phyloP scores from a whole-genome alignment of 2,113 vertebrate genomes.

The Grallaria varia region DNA sequence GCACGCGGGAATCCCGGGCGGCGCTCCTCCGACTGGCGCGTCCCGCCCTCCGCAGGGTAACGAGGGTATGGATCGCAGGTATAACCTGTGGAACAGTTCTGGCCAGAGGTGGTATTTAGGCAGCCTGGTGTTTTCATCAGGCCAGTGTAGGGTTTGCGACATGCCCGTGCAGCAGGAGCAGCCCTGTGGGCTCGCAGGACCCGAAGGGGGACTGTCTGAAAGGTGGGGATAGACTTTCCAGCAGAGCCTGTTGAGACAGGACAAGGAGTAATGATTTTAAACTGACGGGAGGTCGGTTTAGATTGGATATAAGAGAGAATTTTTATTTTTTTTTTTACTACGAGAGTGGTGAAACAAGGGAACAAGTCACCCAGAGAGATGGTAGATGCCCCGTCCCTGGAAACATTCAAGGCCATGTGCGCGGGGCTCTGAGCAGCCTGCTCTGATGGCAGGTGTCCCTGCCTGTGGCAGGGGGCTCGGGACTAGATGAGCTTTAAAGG shows the following conservation, averaged over 20 bases:
- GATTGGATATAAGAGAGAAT: not conserved
- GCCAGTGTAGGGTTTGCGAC: not conserved
- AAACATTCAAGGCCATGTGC: not conserved
- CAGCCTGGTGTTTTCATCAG: not conserved
- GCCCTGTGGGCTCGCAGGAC: not conserved
- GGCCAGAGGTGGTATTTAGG: not conserved
- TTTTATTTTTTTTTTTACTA: not conserved
- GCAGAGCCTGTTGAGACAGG: not conserved
- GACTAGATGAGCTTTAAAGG: not conserved
- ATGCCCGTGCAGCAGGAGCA: not conserved
- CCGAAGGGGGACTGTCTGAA: not conserved
- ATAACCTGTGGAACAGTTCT: no score
- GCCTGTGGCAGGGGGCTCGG: not conserved
- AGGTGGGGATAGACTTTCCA: not conserved
- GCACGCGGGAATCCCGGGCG: no score
- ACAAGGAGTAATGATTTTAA: not conserved
- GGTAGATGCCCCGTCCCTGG: not conserved
- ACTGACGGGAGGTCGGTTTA: not conserved
- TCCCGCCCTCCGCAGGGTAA: not conserved
- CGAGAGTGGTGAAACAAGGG: not conserved
- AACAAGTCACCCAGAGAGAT: not conserved
- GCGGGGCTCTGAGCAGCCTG: not conserved
- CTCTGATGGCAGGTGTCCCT: not conserved
- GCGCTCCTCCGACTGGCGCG: no score
- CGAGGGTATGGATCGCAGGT: rapidly evolving